phyloP scores from a whole-genome alignment of 2,113 vertebrate genomes.

The Mus pahari region DNA sequence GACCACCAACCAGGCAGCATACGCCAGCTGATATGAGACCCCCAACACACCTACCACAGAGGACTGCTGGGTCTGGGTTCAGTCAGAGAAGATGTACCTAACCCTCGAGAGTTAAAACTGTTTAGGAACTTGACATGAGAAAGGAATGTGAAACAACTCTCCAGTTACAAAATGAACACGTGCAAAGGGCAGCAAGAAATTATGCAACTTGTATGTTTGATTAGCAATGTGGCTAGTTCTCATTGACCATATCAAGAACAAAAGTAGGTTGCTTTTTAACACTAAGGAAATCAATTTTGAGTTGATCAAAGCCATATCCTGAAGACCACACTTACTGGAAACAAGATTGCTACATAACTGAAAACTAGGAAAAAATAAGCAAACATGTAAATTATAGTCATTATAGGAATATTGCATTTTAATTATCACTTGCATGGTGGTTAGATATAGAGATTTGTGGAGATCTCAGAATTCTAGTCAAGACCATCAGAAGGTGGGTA shows the following conservation, averaged over 20 bases:
- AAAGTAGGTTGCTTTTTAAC: not conserved
- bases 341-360: not conserved
- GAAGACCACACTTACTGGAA: not conserved
- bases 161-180: not conserved
- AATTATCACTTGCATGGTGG: not conserved
- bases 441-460: not conserved
- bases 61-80: no score
- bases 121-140: not conserved
- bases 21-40: no score
- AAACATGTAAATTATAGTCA: not conserved
- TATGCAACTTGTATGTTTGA: not conserved
- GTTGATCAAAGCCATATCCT: not conserved
- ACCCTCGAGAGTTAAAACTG: no score
- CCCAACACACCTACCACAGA: no score
- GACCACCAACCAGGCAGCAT: no score
- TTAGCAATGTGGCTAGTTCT: fast-evolving
- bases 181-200: not conserved
- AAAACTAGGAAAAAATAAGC: not conserved
- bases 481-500: fast-evolving
- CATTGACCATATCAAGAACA: not conserved
- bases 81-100: no score
- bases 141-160: not conserved
- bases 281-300: not conserved
- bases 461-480: not conserved
- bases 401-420: not conserved